These are phyloP conservation scores for Notospermus geniculatus DNA, from an alignment of 1,140 invertebrate genomes.

Conservation along the genomic window DNA sequence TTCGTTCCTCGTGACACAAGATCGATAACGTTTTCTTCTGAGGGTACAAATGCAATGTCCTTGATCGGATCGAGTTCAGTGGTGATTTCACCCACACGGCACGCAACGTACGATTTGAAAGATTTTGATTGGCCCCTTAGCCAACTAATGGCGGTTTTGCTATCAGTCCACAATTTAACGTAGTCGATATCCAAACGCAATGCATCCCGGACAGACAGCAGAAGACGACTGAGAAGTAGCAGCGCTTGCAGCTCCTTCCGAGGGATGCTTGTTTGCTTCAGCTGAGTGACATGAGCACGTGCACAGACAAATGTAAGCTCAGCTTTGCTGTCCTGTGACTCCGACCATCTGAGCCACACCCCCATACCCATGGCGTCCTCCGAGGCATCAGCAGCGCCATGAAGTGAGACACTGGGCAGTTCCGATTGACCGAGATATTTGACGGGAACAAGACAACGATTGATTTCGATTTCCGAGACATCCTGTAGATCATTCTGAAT, in stretches of 20 bases:
- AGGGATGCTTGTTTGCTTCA: background rate
- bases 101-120: background rate
- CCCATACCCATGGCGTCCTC: slow-evolving; percentile 5
- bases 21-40: background rate
- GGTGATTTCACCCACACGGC: slow-evolving; percentile 3
- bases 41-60: background rate
- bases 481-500: background rate
- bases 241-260: slow-evolving; percentile 5
- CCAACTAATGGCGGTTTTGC: background rate
- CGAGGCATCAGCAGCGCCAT: background rate
- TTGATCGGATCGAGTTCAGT: background rate
- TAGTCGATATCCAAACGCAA: slow-evolving; percentile 1
- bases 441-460: background rate
- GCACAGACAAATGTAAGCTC: slow-evolving; percentile 8
- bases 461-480: background rate
- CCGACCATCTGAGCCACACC: background rate
- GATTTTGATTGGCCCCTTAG: slow-evolving; percentile 1
- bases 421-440: background rate
- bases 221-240: background rate
- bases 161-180: slow-evolving; percentile 6
- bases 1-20: background rate
- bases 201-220: background rate
- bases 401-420: background rate
- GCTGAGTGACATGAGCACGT: background rate
- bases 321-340: background rate